Percentiles rank a stretch among this genome's conserved stretches.
Evolutionary conservation across 2,797 vertebrate species (phyloP).

Genomic region (Rallus crepitans): DNA sequence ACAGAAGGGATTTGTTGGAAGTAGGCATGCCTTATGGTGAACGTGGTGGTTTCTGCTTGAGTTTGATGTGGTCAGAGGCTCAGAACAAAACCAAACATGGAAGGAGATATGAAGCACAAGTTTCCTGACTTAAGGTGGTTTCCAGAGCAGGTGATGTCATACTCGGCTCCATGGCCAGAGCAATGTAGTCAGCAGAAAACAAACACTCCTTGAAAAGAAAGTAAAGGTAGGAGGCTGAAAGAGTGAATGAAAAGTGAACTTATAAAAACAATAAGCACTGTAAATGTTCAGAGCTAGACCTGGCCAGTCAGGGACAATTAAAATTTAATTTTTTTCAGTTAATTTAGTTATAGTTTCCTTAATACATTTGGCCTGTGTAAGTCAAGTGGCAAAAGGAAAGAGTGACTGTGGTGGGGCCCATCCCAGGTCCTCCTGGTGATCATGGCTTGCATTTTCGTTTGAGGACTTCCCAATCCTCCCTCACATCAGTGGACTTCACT

Average conservation of each 20-base stretch:
- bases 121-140: neutral
- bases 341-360: neutral
- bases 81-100: neutral
- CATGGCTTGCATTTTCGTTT: neutral
- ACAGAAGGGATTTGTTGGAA: neutral
- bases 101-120: neutral
- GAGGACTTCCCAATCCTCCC: neutral
- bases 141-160: neutral
- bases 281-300: neutral
- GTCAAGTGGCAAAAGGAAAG: neutral
- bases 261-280: neutral
- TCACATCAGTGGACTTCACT: neutral
- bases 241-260: neutral
- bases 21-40: neutral
- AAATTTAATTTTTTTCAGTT: neutral
- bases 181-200: neutral
- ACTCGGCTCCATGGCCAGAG: accelerated
- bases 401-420: neutral
- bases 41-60: neutral
- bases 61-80: neutral
- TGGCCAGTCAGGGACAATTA: neutral
- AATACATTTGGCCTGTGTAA: neutral
- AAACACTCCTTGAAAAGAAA: neutral
- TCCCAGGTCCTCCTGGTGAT: neutral
- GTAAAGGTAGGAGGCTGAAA: neutral